Conservation (phyloP, 2,888 invertebrate genomes). For the Drosophila helvetica region DNA sequence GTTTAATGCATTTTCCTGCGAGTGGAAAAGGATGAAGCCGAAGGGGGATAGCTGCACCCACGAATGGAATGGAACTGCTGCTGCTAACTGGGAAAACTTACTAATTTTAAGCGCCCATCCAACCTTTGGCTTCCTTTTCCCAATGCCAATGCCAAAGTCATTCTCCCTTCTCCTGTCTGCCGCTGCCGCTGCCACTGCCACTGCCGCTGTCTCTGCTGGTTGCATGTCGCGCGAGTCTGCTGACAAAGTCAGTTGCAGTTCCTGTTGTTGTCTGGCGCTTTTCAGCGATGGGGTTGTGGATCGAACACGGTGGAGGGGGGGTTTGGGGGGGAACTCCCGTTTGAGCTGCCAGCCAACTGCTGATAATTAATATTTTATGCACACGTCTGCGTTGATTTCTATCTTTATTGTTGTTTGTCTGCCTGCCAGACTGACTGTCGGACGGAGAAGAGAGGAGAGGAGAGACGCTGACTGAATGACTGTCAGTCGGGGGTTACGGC, state of each 20-base stretch:
- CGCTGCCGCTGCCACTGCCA: constrained; percentile 38
- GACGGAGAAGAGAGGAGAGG: neutral
- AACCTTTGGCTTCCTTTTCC: constrained; percentile 11
- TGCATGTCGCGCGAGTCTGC: constrained; percentile 60
- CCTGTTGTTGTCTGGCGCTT: constrained; percentile 35
- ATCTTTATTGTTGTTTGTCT: constrained; percentile 78
- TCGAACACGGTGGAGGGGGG: constrained; percentile 71
- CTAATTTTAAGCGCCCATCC: constrained; percentile 58
- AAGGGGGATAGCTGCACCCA: constrained; percentile 19
- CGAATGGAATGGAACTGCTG: constrained; percentile 41
- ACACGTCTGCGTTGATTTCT: constrained; percentile 78
- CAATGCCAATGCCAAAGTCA: constrained; percentile 61
- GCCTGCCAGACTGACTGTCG: constrained; percentile 29
- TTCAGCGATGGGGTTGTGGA: constrained; percentile 53
- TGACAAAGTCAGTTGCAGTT: constrained; percentile 57
- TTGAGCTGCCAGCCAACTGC: constrained; percentile 65
- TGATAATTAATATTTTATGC: constrained; percentile 78
- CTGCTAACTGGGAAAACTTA: constrained; percentile 60
- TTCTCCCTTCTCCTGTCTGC: constrained; percentile 27
- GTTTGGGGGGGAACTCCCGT: constrained; percentile 43
- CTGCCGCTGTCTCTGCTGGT: constrained; percentile 25
- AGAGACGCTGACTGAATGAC: constrained; percentile 18
- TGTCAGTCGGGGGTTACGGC: too few relatives aligned
- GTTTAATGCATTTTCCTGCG: constrained; percentile 63
- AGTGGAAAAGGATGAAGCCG: constrained; percentile 6